Conservation (phyloP, 2,797 vertebrate genomes). For the Triplophysa yarkandensis region DNA sequence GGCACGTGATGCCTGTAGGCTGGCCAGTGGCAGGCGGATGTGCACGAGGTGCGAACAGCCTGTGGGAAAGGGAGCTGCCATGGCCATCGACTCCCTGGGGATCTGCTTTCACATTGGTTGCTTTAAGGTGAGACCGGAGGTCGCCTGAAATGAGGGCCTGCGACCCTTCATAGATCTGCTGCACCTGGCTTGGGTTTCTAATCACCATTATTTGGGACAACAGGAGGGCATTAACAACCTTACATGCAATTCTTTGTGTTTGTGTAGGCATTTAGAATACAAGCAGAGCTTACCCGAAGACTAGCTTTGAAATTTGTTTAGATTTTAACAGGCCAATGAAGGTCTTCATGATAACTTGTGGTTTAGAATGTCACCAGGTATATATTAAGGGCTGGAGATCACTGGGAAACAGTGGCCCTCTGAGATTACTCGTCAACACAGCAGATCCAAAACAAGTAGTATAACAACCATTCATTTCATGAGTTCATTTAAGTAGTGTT, state of each 20-base stretch:
- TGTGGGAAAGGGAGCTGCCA: constrained; percentile 91
- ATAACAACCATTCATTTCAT: neutral
- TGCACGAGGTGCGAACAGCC: constrained; percentile 89
- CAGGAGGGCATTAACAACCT: neutral
- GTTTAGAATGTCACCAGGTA: neutral
- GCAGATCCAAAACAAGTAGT: neutral
- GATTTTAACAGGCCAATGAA: neutral
- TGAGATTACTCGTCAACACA: neutral
- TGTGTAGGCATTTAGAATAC: constrained; percentile 37
- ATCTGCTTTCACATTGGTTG: constrained; percentile 95
- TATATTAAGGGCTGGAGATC: neutral
- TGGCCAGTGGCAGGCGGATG: constrained; percentile 86
- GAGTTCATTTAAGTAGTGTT: neutral
- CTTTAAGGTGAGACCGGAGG: constrained; percentile 91
- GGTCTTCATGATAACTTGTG: neutral
- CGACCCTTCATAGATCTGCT: neutral
- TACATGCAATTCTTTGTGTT: constrained; percentile 10
- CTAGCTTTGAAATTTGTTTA: neutral
- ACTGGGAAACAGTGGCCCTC: too few relatives aligned
- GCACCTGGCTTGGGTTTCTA: constrained; percentile 21
- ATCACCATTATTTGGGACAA: neutral
- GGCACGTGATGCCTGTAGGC: constrained; percentile 78
- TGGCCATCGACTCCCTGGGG: constrained; percentile 94
- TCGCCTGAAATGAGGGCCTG: constrained; percentile 20
- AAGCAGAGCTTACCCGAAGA: constrained; percentile 9